phyloP scores from a whole-genome alignment of 2,888 invertebrate genomes.

The Prenolepis imparis region DNA sequence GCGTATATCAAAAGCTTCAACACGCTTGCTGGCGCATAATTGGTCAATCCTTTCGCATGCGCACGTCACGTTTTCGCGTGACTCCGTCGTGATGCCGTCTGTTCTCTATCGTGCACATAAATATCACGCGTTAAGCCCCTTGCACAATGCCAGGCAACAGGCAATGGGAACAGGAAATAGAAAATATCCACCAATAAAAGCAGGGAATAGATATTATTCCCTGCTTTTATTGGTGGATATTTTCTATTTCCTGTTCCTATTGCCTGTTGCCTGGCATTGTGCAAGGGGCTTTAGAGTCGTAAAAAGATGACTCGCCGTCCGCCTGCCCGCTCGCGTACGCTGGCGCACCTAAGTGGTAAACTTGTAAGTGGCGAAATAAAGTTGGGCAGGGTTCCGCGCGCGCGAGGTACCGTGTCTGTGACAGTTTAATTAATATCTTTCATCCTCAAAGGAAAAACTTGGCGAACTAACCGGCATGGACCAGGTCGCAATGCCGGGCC shows the following conservation, averaged over 20 bases:
- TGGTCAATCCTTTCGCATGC: constrained; percentile 31
- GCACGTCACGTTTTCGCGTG: constrained; percentile 39
- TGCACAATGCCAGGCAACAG: too few species aligned
- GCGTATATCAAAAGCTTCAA: neutral
- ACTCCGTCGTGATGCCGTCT: neutral
- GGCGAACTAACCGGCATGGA: constrained; percentile 80
- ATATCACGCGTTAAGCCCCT: constrained; percentile 41
- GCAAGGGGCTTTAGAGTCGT: too few species aligned
- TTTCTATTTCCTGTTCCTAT: too few species aligned
- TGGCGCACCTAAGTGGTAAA: constrained; percentile 79
- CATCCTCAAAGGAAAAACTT: constrained; percentile 85
- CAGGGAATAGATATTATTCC: too few species aligned
- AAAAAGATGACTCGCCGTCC: constrained; percentile 34
- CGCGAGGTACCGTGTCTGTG: constrained; percentile 81
- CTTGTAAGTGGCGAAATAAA: constrained; percentile 86
- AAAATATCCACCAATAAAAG: too few species aligned
- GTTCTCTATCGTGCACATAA: constrained; percentile 43
- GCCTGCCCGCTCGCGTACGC: neutral
- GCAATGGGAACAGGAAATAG: too few species aligned
- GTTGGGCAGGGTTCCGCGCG: constrained; percentile 74
- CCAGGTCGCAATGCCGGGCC: constrained; percentile 58
- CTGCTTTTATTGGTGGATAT: too few species aligned
- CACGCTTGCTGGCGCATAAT: constrained; percentile 17
- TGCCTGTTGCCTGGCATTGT: too few species aligned
- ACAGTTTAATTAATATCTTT: constrained; percentile 86